These are phyloP conservation scores for Glyptemys insculpta DNA, from an alignment of 2,797 vertebrate species.

Conservation along the genomic window DNA sequence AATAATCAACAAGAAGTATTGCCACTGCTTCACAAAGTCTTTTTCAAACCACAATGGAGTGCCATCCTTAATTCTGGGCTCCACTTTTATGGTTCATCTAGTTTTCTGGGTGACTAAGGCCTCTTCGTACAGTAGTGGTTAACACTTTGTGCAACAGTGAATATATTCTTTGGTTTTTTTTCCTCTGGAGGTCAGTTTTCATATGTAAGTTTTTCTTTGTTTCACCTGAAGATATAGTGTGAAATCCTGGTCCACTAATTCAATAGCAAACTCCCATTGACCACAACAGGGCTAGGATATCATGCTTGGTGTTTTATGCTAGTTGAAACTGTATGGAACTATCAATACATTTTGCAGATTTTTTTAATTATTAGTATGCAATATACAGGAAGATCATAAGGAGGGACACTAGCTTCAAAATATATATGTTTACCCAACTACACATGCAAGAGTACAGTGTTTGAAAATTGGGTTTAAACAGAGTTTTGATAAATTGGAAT, in stretches of 20 bases:
- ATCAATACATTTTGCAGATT: neutral
- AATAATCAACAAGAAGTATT: neutral
- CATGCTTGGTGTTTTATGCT: neutral
- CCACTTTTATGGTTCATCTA: neutral
- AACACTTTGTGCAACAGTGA: neutral
- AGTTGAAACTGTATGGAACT: neutral
- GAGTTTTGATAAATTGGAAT: neutral
- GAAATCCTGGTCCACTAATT: neutral
- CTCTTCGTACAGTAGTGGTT: neutral
- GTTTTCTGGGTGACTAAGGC: neutral
- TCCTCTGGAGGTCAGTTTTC: neutral
- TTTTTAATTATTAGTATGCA: neutral
- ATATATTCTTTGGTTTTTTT: neutral
- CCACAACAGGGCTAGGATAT: neutral
- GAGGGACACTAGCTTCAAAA: neutral
- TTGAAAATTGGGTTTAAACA: neutral
- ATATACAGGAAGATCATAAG: neutral
- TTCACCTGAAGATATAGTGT: neutral
- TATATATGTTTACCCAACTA: neutral
- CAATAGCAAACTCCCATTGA: neutral
- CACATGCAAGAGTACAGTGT: neutral
- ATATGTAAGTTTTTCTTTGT: neutral
- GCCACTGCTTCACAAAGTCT: neutral
- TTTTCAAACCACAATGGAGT: neutral
- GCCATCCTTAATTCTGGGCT: neutral